These are phyloP conservation scores for Pollimyrus isidori DNA, from an alignment of 2,113 vertebrate species.

Conservation along the genomic window DNA sequence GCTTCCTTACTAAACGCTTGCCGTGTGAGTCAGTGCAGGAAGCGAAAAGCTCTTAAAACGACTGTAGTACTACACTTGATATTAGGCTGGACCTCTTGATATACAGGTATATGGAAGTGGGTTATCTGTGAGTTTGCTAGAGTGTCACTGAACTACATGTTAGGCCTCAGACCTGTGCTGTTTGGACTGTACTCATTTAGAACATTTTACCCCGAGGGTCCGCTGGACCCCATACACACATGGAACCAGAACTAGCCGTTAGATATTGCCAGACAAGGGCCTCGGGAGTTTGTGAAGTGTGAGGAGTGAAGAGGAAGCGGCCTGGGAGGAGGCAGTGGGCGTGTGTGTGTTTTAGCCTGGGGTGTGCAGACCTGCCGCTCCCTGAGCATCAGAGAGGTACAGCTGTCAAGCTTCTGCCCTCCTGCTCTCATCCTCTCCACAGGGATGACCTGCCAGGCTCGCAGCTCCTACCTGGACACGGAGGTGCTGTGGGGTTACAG, in stretches of 20 bases:
- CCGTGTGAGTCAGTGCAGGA: too few species aligned
- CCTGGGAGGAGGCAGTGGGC: background rate
- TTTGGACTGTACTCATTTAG: background rate
- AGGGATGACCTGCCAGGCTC: slow-evolving; percentile 77
- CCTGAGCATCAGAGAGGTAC: background rate
- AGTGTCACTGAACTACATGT: background rate
- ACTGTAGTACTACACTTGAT: background rate
- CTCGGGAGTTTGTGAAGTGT: background rate
- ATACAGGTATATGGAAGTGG: background rate
- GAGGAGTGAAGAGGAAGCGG: background rate
- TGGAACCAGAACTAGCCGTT: background rate
- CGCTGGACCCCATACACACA: background rate
- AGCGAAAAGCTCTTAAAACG: background rate
- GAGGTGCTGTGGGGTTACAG: slow-evolving; percentile 76
- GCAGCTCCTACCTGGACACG: slow-evolving; percentile 71
- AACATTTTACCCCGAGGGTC: background rate
- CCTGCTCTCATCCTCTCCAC: background rate
- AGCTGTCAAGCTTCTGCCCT: background rate
- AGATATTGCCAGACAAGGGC: background rate
- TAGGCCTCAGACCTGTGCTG: background rate
- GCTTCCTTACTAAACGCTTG: too few species aligned
- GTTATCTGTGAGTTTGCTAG: background rate
- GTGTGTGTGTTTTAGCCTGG: background rate
- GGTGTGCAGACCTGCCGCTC: background rate
- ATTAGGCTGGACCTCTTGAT: background rate